Conservation (phyloP, 2,113 vertebrate genomes). For the Syrrhaptes paradoxus region DNA sequence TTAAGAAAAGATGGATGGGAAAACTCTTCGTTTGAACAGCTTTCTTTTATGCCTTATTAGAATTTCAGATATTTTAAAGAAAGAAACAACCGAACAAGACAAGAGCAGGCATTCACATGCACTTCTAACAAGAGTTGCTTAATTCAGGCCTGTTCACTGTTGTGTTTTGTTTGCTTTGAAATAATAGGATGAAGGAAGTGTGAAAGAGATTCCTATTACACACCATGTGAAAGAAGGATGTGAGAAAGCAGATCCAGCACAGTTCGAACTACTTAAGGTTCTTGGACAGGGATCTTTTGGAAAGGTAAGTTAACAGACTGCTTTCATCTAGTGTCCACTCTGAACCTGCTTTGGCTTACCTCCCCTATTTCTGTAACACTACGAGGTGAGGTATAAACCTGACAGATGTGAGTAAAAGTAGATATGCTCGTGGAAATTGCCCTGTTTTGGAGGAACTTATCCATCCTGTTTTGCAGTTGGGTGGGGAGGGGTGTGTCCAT, state of each 20-base stretch:
- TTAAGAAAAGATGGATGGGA: background rate
- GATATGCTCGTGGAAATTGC: background rate
- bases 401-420: background rate
- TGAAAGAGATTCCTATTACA: constrained; percentile 96
- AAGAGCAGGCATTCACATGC: background rate
- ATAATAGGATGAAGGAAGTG: constrained; percentile 86
- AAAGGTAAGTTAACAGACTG: constrained; percentile 80
- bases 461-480: background rate
- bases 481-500: background rate
- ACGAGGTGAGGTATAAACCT: background rate
- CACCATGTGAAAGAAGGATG: constrained; percentile 97
- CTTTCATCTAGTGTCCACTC: background rate
- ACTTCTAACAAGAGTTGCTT: background rate
- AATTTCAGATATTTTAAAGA: background rate
- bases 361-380: background rate
- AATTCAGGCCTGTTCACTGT: background rate
- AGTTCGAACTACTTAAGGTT: constrained; percentile 97
- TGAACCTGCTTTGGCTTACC: background rate
- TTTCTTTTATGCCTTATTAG: background rate
- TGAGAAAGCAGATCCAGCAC: constrained; percentile 94
- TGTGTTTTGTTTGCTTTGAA: constrained; percentile 40
- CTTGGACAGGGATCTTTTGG: constrained; percentile 98
- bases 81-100: background rate
- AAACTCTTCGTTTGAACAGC: background rate
- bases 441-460: background rate